Conservation (phyloP, 23 tunicate species). For the Clavelina lepadiformis region DNA sequence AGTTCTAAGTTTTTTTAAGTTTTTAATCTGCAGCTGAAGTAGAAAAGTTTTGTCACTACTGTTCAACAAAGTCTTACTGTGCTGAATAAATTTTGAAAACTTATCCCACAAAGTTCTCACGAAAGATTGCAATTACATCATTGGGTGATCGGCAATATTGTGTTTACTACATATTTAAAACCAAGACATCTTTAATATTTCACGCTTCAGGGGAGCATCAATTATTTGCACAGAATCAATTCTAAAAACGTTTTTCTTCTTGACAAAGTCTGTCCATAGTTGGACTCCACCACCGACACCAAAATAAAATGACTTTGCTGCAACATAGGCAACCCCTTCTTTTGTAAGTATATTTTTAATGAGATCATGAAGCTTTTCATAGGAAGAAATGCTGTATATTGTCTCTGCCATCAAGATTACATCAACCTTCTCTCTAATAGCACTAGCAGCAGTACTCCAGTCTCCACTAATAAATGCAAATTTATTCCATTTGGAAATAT, state of each 20-base stretch:
- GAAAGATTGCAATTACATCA: too few relatives aligned
- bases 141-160: too few relatives aligned
- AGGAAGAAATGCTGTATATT: conserved; percentile 38
- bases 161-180: too few relatives aligned
- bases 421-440: conserved; percentile 38
- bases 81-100: too few relatives aligned
- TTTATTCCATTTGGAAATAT: too few relatives aligned
- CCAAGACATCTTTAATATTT: conserved; percentile 55
- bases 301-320: conserved; percentile 75
- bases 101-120: too few relatives aligned
- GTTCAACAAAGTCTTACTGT: too few relatives aligned
- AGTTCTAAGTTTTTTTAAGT: too few relatives aligned
- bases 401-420: conserved; percentile 72
- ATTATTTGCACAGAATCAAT: conserved; percentile 10
- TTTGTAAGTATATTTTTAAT: neutral
- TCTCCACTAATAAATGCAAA: conserved; percentile 50
- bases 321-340: conserved; percentile 44
- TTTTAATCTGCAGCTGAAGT: too few relatives aligned
- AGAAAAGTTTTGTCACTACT: too few relatives aligned
- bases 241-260: conserved; percentile 14
- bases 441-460: conserved; percentile 21
- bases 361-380: conserved; percentile 22
- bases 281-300: conserved; percentile 80
- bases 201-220: conserved; percentile 39
- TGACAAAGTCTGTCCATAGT: conserved; percentile 51